These are phyloP conservation scores for Lipophrys pholis DNA, from an alignment of 2,113 vertebrate genomes.

Conservation along the genomic window DNA sequence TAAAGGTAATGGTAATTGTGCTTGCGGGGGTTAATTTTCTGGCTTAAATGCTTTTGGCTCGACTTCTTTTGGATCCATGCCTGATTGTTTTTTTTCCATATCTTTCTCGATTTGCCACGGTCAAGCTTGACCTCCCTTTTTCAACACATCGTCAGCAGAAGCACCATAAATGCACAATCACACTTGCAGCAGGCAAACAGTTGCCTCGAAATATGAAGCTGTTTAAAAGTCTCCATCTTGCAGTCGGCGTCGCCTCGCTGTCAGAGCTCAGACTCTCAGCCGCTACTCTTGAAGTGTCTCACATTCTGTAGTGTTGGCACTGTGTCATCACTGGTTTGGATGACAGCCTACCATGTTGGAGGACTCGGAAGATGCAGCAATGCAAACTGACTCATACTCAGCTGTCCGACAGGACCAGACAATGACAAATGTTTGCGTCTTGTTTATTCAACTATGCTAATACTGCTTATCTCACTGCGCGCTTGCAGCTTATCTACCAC, in stretches of 20 bases:
- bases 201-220: not conserved
- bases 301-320: not conserved
- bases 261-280: not conserved
- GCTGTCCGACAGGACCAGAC: not conserved
- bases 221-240: not conserved
- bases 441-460: slow-evolving; percentile 29
- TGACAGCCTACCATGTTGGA: not conserved
- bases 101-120: no score
- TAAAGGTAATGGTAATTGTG: no score
- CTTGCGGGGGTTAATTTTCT: not conserved
- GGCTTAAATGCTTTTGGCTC: not conserved
- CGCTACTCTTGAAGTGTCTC: not conserved
- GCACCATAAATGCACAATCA: not conserved
- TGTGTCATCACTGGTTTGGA: not conserved
- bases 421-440: slow-evolving; percentile 16
- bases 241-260: not conserved
- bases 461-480: slow-evolving; percentile 1
- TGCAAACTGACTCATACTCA: not conserved
- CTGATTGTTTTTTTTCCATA: no score
- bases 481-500: slow-evolving; percentile 1
- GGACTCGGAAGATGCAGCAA: not conserved
- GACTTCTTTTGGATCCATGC: not conserved
- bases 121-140: no score
- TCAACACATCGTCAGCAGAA: no score
- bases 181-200: not conserved